Percentiles rank a stretch among this genome's conserved stretches.
Evolutionary conservation across 2,113 vertebrate species (phyloP).

Genomic region (Rattus norvegicus): GRCr8 NC_086019.1:27386001-27386500

Average conservation of each 20-base stretch:
- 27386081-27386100: not conserved
- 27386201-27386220: not conserved
- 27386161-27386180: not conserved
- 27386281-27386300: not conserved
- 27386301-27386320: not conserved
- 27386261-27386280: not conserved
- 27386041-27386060: not conserved
- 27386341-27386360: not conserved
- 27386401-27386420: not conserved
- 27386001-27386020: not conserved
- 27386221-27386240: not conserved
- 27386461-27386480: constrained; percentile 22
- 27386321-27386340: not conserved
- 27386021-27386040: not conserved
- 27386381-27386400: not conserved
- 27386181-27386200: not conserved
- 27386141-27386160: not conserved
- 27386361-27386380: not conserved
- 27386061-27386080: not conserved
- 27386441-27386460: not conserved
- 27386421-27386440: not conserved
- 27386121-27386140: not conserved
- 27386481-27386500: not conserved
- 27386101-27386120: not conserved
- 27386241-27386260: not conserved